A percentile compares a stretch with the other conserved stretches of the same genome.
These are phyloP conservation scores for Denticeps clupeoides DNA, from an alignment of 2,797 vertebrate species.

Conservation along the genomic window DNA sequence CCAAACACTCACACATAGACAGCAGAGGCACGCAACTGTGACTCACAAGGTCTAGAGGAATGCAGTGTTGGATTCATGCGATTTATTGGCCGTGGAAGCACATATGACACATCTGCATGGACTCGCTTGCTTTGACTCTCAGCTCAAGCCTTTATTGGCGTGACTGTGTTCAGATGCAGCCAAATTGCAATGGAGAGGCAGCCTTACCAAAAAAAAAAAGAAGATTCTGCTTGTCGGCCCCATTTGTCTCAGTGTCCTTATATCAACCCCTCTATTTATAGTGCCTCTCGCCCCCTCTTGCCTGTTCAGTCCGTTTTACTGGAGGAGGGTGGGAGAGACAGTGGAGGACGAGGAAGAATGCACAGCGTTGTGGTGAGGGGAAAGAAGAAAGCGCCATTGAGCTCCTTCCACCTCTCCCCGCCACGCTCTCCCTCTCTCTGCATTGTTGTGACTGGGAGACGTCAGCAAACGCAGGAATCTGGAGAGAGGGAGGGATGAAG, in stretches of 20 bases:
- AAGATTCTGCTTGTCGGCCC: background rate
- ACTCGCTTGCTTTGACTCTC: no score
- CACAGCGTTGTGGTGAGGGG: constrained; percentile 43
- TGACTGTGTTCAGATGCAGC: no score
- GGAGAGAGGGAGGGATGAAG: constrained; percentile 39
- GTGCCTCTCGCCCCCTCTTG: constrained; percentile 32
- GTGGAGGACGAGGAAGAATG: constrained; percentile 35
- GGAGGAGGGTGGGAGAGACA: constrained; percentile 6
- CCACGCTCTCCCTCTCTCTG: constrained; percentile 30
- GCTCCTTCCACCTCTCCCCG: background rate
- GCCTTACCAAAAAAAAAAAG: no score
- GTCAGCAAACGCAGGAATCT: constrained; percentile 61
- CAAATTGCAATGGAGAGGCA: no score
- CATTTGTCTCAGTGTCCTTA: constrained; percentile 28
- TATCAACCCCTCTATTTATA: constrained; percentile 56
- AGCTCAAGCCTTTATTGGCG: no score
- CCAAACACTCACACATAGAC: no score
- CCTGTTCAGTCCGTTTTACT: constrained; percentile 41
- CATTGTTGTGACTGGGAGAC: constrained; percentile 56
- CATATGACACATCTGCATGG: no score
- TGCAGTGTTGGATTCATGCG: no score
- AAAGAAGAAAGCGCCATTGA: constrained; percentile 10
- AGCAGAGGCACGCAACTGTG: no score
- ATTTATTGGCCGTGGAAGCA: no score
- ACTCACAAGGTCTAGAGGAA: no score